Evolutionary conservation across 2,797 vertebrate species (phyloP).

Genomic region (Onychomys leucogaster): DNA sequence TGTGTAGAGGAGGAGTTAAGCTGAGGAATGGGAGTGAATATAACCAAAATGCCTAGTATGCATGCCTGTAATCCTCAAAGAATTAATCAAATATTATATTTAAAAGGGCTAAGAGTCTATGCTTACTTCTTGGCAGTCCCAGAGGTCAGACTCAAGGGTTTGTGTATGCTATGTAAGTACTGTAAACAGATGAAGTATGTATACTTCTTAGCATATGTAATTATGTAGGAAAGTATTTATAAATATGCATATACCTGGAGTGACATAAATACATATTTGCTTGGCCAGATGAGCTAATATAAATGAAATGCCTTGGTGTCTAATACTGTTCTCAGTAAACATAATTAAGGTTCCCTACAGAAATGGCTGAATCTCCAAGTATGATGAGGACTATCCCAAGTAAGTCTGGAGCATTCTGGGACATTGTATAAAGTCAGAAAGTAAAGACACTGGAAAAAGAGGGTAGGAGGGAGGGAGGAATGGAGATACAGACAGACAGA

Average conservation of each 20-base stretch:
- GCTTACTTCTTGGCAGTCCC: neutral
- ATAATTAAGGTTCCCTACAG: neutral
- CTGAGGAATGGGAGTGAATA: neutral
- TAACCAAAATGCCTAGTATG: neutral
- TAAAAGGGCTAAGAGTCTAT: neutral
- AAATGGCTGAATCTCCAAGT: neutral
- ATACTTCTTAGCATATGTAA: neutral
- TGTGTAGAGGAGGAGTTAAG: neutral
- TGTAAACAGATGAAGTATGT: neutral
- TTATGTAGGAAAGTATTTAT: slow-evolving; percentile 10
- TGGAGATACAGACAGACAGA: neutral
- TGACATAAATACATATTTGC: slow-evolving; percentile 1
- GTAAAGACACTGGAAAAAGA: neutral
- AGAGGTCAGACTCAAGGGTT: neutral
- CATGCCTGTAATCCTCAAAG: neutral
- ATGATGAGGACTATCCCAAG: neutral
- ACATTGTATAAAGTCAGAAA: neutral
- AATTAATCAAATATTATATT: neutral
- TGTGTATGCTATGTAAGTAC: neutral
- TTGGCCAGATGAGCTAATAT: neutral
- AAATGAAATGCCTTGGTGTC: slow-evolving; percentile 13
- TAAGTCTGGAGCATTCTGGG: neutral
- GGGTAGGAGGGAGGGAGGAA: accelerated
- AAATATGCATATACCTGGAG: neutral
- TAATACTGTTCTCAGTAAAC: neutral